phyloP scores from a whole-genome alignment of 2,888 invertebrate species.

The Melanargia galathea region DNA sequence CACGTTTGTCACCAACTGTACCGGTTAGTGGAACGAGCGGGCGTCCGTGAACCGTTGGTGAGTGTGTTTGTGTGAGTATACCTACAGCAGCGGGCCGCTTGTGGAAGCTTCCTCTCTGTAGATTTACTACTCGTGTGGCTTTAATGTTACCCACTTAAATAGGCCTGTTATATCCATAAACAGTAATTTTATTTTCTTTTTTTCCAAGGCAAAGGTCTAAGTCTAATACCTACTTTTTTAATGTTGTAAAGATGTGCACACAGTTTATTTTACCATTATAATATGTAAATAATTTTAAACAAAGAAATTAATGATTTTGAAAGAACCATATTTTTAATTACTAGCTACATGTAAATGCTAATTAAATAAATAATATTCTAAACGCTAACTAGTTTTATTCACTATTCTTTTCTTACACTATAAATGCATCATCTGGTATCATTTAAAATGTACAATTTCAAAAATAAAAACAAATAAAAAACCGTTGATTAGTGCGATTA shows the following conservation, averaged over 20 bases:
- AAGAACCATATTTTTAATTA: background rate
- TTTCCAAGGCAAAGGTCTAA: background rate
- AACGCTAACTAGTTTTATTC: slow-evolving; percentile 11
- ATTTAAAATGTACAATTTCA: slow-evolving; percentile 64
- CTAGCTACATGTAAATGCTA: slow-evolving; percentile 3
- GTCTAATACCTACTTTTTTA: background rate
- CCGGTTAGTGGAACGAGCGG: no score
- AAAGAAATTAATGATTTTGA: background rate
- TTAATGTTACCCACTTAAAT: no score
- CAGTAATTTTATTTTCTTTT: background rate
- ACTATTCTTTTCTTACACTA: slow-evolving; percentile 43
- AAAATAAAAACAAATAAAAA: slow-evolving; percentile 21
- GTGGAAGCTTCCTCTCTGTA: no score
- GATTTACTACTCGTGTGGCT: no score
- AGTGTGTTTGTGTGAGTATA: no score
- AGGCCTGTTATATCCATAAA: background rate
- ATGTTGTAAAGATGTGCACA: background rate
- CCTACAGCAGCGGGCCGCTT: no score
- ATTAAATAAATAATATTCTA: slow-evolving; percentile 8
- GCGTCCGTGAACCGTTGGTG: no score
- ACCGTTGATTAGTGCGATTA: background rate
- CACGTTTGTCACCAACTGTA: no score
- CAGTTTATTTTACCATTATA: background rate
- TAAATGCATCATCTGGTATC: slow-evolving; percentile 78
- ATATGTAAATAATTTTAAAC: no score